These are phyloP conservation scores for Sternotherus odoratus DNA, from an alignment of 2,797 vertebrate species.

Conservation along the genomic window DNA sequence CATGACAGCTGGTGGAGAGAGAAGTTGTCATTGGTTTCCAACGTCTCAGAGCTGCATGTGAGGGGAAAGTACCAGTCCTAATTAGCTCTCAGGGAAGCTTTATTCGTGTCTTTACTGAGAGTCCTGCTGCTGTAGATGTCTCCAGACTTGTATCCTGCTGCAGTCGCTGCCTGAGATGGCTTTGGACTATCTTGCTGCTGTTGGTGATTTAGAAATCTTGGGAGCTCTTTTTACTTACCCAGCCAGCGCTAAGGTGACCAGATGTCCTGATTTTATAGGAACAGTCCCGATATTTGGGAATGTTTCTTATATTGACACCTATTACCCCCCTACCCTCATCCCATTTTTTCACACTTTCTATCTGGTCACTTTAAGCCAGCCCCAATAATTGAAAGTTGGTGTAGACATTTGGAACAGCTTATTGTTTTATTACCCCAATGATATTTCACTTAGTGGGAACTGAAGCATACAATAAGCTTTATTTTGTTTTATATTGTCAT, in stretches of 20 bases:
- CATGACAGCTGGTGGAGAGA: not conserved
- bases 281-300: too few relatives aligned
- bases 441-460: not conserved
- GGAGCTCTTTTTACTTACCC: not conserved
- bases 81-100: not conserved
- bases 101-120: not conserved
- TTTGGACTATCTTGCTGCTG: not conserved
- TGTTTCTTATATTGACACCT: too few relatives aligned
- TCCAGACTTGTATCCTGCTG: not conserved
- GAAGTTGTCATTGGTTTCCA: not conserved
- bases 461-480: not conserved
- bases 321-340: too few relatives aligned
- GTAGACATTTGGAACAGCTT: not conserved
- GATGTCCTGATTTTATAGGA: too few relatives aligned
- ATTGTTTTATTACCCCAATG: not conserved
- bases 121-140: not conserved
- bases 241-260: not conserved
- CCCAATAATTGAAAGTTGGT: not conserved
- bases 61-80: not conserved
- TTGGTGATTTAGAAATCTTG: not conserved
- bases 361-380: too few relatives aligned
- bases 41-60: not conserved
- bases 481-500: not conserved
- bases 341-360: too few relatives aligned
- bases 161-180: not conserved